phyloP scores from a whole-genome alignment of 2,888 invertebrate genomes.

The Calameuta idolon region DNA sequence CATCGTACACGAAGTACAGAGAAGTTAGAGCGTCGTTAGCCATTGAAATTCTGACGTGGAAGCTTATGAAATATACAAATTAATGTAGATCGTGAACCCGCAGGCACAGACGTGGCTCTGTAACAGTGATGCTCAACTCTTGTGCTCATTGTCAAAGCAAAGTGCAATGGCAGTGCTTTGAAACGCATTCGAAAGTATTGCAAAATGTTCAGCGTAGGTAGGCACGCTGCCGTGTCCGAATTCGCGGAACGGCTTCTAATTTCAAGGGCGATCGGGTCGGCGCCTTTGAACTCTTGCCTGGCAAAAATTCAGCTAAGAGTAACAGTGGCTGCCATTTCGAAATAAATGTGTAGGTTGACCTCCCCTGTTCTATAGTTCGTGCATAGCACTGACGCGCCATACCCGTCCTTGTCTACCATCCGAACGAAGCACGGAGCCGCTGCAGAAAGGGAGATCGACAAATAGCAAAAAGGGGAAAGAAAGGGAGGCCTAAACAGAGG shows the following conservation, averaged over 20 bases:
- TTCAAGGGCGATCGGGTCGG: not conserved
- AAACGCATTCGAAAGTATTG: not conserved
- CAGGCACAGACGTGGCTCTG: not conserved
- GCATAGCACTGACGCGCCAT: conserved; percentile 1
- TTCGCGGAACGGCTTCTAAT: not conserved
- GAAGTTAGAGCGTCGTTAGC: not conserved
- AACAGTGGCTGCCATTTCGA: not conserved
- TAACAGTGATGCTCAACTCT: not conserved
- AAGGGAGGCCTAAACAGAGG: conserved; percentile 18
- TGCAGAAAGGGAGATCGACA: not conserved
- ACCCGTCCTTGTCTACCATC: not conserved
- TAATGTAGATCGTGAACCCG: conserved; percentile 6
- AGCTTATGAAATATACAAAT: conserved; percentile 1
- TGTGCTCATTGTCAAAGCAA: not conserved
- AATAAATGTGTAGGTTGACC: not conserved
- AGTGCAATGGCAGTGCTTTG: not conserved
- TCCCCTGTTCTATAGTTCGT: conserved; percentile 6
- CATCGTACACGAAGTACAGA: not conserved
- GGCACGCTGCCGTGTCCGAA: not conserved
- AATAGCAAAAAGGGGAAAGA: not conserved
- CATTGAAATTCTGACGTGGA: not conserved
- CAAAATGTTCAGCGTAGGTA: not conserved
- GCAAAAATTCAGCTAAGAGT: not conserved
- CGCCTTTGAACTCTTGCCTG: not conserved
- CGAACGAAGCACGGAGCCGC: not conserved